Percentiles rank a stretch among this genome's conserved stretches.
phyloP scores from a whole-genome alignment of 2,113 vertebrate species.

The Malurus alboscapulatus region DNA sequence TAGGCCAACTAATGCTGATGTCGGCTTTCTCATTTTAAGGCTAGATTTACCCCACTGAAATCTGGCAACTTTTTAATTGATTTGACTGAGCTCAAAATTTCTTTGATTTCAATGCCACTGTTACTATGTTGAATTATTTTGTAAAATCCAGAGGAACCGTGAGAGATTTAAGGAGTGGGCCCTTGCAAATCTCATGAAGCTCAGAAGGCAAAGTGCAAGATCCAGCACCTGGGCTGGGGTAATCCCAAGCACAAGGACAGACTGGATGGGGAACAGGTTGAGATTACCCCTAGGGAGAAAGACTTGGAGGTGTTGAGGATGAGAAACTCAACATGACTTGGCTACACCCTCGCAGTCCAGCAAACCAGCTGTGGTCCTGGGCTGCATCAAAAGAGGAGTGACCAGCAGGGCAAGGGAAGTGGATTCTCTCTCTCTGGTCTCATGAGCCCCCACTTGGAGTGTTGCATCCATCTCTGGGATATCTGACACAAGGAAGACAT shows the following conservation, averaged over 20 bases:
- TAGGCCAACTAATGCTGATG: neutral
- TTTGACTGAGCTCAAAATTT: neutral
- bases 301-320: fast-evolving
- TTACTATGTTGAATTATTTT: neutral
- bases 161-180: no score
- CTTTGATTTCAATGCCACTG: neutral
- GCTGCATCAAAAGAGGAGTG: neutral
- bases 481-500: neutral
- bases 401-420: neutral
- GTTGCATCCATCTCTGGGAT: neutral
- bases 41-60: neutral
- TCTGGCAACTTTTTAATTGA: neutral
- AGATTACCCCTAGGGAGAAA: neutral
- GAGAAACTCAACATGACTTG: neutral
- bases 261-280: neutral
- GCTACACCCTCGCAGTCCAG: no score
- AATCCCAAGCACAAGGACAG: neutral
- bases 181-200: neutral
- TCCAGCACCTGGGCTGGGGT: neutral
- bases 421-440: neutral
- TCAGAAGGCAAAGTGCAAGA: neutral
- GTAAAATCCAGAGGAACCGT: neutral
- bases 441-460: fast-evolving
- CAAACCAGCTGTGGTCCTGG: neutral
- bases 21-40: neutral